Evolutionary conservation across 2,113 vertebrate genomes (phyloP).

Genomic region (Trochalopteron elliotii): DNA sequence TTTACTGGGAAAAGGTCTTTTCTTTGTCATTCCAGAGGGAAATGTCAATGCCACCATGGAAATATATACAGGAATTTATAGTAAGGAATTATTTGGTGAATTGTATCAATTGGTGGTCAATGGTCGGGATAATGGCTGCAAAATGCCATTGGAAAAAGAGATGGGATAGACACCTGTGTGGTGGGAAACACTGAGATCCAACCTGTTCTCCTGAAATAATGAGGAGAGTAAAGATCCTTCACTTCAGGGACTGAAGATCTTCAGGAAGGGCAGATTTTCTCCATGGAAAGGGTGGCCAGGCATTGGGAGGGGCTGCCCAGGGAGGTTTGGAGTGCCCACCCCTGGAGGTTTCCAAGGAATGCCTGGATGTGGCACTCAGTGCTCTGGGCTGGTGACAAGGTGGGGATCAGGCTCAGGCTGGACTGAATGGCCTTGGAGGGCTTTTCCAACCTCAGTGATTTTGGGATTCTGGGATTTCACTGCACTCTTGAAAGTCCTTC

Average conservation of each 20-base stretch:
- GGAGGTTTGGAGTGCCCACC: not conserved
- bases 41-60: slow-evolving; percentile 1
- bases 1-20: not conserved
- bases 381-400: not conserved
- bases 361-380: not conserved
- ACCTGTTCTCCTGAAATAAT: not conserved
- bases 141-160: not conserved
- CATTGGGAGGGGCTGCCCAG: not conserved
- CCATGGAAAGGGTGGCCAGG: not conserved
- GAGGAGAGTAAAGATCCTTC: not conserved
- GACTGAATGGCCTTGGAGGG: not conserved
- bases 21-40: slow-evolving; percentile 14
- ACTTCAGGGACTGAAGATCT: too few relatives aligned
- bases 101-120: not conserved
- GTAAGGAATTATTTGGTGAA: not conserved
- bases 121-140: not conserved
- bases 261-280: not conserved
- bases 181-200: not conserved
- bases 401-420: not conserved
- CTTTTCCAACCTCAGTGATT: not conserved
- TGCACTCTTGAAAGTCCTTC: not conserved
- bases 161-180: not conserved
- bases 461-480: not conserved
- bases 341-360: not conserved
- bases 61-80: not conserved